Evolutionary conservation across 2,797 vertebrate species (phyloP).

Genomic region (Manis pentadactyla): DNA sequence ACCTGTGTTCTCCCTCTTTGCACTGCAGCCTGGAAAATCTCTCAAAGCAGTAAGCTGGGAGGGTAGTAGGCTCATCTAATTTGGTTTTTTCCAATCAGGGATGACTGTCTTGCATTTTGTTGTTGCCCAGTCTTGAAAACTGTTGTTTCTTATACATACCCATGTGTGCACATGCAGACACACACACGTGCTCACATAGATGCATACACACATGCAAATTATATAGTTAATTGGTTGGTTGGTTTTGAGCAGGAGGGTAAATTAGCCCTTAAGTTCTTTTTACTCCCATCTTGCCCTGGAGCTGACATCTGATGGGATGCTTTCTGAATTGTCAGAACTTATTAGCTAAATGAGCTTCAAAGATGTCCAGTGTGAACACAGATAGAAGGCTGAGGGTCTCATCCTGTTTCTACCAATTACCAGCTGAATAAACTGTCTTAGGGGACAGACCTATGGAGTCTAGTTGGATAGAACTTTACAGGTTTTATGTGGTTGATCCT

Average conservation of each 20-base stretch:
- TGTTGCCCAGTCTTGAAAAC: neutral
- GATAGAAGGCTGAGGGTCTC: neutral
- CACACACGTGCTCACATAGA: neutral
- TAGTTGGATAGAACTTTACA: neutral
- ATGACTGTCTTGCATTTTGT: neutral
- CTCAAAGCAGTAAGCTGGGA: neutral
- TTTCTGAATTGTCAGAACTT: slow-evolving; percentile 39
- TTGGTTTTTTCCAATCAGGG: neutral
- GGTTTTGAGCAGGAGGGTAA: neutral
- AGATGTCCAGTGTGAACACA: neutral
- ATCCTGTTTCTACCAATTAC: neutral
- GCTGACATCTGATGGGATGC: neutral
- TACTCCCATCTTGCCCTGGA: neutral
- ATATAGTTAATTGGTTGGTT: neutral
- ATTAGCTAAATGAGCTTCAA: neutral
- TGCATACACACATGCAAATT: neutral
- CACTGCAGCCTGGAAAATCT: neutral
- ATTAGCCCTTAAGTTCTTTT: neutral
- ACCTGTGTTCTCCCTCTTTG: neutral
- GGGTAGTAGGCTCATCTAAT: neutral
- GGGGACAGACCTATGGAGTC: neutral
- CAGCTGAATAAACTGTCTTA: neutral
- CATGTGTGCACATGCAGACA: too few species aligned
- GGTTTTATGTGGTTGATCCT: neutral
- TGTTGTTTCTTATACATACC: neutral